phyloP scores from a whole-genome alignment of 2,113 vertebrate genomes.

The Dascyllus trimaculatus region DNA sequence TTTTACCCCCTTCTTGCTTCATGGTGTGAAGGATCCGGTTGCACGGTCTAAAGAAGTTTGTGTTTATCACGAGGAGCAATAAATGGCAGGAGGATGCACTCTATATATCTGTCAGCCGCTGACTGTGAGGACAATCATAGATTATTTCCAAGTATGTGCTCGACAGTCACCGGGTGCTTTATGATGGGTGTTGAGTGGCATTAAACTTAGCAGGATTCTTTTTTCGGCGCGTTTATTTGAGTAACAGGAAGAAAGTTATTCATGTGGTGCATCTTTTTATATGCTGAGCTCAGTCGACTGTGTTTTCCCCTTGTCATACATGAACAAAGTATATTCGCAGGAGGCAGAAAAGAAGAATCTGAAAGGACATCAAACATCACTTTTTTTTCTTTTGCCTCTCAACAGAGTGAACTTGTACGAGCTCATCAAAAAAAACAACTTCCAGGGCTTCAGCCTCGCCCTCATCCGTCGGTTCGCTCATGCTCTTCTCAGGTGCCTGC shows the following conservation, averaged over 20 bases:
- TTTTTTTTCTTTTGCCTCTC: constrained; percentile 20
- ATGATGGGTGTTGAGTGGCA: constrained; percentile 10
- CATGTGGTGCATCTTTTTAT: constrained; percentile 11
- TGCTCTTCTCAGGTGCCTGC: constrained; percentile 91
- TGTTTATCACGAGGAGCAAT: constrained; percentile 62
- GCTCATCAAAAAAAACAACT: constrained; percentile 95
- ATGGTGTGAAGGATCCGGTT: constrained; percentile 79
- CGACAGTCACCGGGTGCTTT: constrained; percentile 18
- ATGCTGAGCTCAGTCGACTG: background rate
- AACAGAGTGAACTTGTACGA: constrained; percentile 93
- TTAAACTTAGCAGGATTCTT: constrained; percentile 12
- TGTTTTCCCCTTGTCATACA: background rate
- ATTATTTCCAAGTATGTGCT: constrained; percentile 24
- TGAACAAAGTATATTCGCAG: background rate
- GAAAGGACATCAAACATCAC: background rate
- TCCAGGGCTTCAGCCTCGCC: constrained; percentile 93
- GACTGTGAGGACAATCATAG: constrained; percentile 46
- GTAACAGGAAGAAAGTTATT: background rate
- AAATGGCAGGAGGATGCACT: constrained; percentile 37
- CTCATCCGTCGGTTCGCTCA: constrained; percentile 90
- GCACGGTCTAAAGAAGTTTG: constrained; percentile 66
- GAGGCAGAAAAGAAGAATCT: background rate
- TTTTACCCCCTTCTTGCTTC: constrained; percentile 75
- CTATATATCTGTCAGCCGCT: constrained; percentile 18
- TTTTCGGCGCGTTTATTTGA: constrained; percentile 31